Percentiles rank a stretch among this genome's conserved stretches.
These are phyloP conservation scores for Trichomalopsis sarcophagae DNA, from an alignment of 1,140 invertebrate species.

Conservation along the genomic window DNA sequence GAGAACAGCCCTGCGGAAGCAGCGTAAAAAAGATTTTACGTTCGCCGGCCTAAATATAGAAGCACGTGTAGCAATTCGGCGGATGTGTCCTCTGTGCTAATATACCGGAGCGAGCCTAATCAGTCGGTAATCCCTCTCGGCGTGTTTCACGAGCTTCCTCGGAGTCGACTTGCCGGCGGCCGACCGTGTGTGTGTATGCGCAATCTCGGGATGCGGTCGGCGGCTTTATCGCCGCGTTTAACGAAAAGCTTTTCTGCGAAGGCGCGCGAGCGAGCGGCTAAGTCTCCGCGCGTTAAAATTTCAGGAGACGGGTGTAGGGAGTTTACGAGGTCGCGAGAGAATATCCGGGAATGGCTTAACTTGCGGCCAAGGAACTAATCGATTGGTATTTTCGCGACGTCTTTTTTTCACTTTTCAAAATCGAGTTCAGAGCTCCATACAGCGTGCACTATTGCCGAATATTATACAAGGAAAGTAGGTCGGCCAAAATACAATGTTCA, in stretches of 20 bases:
- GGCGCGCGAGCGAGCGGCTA: neutral
- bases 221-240: conserved; percentile 3
- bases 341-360: neutral
- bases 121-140: conserved; percentile 32
- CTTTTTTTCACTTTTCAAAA: no score
- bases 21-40: conserved; percentile 45
- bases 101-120: conserved; percentile 15
- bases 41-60: conserved; percentile 27
- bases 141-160: conserved; percentile 14
- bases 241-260: neutral
- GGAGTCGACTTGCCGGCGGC: neutral
- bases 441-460: neutral
- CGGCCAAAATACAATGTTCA: neutral
- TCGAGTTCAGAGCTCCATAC: no score
- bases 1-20: neutral
- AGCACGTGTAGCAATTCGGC: neutral
- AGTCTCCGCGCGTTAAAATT: conserved; percentile 14
- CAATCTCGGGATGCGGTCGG: conserved; percentile 14
- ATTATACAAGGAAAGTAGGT: neutral
- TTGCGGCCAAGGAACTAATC: neutral
- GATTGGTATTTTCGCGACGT: neutral
- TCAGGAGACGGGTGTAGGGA: neutral
- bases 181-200: no score
- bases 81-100: neutral
- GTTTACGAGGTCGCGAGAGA: neutral